Evolutionary conservation across 2,113 vertebrate genomes (phyloP), one percentile per base, ranked within the genome.

Genomic region (Loxodonta africana): DNA sequence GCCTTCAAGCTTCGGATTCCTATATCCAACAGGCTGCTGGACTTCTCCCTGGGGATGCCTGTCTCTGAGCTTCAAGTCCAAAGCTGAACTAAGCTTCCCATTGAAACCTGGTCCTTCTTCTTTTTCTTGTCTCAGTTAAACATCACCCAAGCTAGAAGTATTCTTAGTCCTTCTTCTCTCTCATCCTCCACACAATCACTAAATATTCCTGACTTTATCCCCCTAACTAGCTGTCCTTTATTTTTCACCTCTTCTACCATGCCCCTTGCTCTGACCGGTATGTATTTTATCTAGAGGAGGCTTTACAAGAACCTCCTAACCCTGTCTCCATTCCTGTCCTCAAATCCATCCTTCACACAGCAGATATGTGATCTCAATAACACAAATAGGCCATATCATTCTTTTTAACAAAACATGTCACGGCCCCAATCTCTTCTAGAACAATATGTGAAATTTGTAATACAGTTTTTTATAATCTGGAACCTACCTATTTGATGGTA

Each of bases 71-170:
- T 83, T 62, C n/a, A 60, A 82, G 6, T 77, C 28, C 83, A 82
- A 85, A 95, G 81, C 90, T 87, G 46, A 90, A 88, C 71, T 80
- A 20, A 48, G 77, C 48, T 95, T 95, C 51, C 63, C 51, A 87
- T 6, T 87, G 74, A 92, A 94, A 88, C 51, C 14, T 84, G 15
- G 51, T 69, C 25, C 1, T 82, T 30, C 11, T 48, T 44, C 51
- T 86, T 90, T 71, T 73, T 33, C 69, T 85, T n/a, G 77, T 77
- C 77, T 74, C 9, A 84, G 26, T 57, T 90, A 81, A 82, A 76
- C 1, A 85, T 37, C 14, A 88, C 10, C 26, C 30, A 90, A 90
- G 12, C 57, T 48, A 73, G 33, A 57, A 60, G 69, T 63, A 41
- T 77, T 48, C 76, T 25, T 76, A 88, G 60, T 17, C 78, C 53